Evolutionary conservation across 2,797 vertebrate genomes (phyloP).

Genomic region (Agapornis canus): DNA sequence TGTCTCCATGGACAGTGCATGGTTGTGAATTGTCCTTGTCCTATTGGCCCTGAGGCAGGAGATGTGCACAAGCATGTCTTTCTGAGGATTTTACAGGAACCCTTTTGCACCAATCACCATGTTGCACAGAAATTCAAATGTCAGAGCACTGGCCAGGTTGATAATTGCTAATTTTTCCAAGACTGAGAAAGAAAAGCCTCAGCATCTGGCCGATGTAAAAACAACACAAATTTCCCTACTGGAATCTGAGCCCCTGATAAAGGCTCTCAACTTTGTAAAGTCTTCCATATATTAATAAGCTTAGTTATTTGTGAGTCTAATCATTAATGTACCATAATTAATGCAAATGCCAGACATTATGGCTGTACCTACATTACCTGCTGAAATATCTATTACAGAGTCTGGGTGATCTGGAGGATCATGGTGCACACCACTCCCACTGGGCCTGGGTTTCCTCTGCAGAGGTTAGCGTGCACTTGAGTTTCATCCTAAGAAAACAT

Average conservation of each 20-base stretch:
- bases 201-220: not conserved
- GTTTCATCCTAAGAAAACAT: not conserved
- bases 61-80: rapidly evolving
- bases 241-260: not conserved
- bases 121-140: not conserved
- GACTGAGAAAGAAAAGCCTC: not conserved
- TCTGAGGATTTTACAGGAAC: not conserved
- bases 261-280: not conserved
- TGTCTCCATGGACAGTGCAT: rapidly evolving
- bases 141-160: not conserved
- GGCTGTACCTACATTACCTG: not conserved
- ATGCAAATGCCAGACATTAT: not conserved
- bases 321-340: not conserved
- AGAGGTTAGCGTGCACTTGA: not conserved
- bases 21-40: not conserved
- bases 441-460: not conserved
- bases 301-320: not conserved
- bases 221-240: not conserved
- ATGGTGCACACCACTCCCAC: not conserved
- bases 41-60: not conserved
- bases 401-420: not conserved
- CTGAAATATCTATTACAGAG: not conserved
- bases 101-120: not conserved
- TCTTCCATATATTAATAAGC: not conserved
- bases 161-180: not conserved